Evolutionary conservation across 2,797 vertebrate species (phyloP).

Genomic region (Mormyrus proboscirostris): DNA sequence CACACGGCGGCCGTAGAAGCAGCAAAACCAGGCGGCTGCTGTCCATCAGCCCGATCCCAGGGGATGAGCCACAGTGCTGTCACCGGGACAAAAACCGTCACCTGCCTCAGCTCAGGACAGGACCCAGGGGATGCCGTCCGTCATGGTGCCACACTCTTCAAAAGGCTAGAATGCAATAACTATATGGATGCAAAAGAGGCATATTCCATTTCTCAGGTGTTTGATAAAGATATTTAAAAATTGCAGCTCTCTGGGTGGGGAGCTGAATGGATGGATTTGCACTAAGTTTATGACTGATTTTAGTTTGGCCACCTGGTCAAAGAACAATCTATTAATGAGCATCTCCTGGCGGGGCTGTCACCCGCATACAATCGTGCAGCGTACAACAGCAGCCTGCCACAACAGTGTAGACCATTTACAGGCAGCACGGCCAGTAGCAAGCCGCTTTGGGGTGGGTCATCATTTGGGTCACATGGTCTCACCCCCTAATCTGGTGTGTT

Average conservation of each 20-base stretch:
- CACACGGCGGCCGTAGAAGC: slow-evolving; percentile 17
- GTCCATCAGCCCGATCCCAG: slow-evolving; percentile 48
- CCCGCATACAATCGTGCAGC: background rate
- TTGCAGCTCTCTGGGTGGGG: slow-evolving; percentile 39
- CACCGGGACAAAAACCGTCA: slow-evolving; percentile 55
- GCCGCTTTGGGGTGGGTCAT: background rate
- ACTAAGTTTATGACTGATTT: slow-evolving; percentile 28
- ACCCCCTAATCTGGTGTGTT: background rate
- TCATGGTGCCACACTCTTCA: slow-evolving; percentile 38
- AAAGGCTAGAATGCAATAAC: slow-evolving; percentile 40
- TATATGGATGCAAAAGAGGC: slow-evolving; percentile 49
- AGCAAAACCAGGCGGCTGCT: slow-evolving; percentile 45
- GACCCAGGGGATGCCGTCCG: slow-evolving; percentile 29
- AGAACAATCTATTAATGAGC: background rate
- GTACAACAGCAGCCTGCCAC: background rate
- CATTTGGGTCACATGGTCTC: background rate
- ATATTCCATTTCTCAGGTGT: slow-evolving; percentile 51
- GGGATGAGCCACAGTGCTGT: slow-evolving; percentile 52
- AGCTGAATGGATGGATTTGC: slow-evolving; percentile 30
- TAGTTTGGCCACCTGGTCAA: background rate
- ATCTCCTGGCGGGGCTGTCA: background rate
- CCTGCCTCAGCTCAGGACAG: slow-evolving; percentile 35
- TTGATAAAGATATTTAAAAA: slow-evolving; percentile 59
- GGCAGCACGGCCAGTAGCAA: background rate
- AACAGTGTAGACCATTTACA: background rate